Base-by-base conservation (phyloP, 1,140 invertebrate genomes). In the Bathynomus jamesi region DNA sequence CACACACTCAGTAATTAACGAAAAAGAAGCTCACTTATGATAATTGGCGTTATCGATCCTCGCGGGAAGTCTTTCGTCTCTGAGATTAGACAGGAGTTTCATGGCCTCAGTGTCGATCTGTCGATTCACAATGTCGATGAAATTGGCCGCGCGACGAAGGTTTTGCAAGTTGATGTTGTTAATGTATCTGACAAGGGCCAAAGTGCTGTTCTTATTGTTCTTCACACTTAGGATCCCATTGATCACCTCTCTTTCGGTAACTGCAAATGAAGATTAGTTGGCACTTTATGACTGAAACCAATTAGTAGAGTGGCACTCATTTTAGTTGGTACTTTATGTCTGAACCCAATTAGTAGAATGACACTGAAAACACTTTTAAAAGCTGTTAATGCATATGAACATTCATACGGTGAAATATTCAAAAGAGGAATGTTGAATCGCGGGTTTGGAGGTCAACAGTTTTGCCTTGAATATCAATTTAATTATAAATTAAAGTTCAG, bases 131-230 rank as follows among this genome's bases (percentile, higher is more conserved):
- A 99, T 95, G 82, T 99, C 96, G 65, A 99, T 88, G 80, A 97
- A 99, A 24, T 96, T 88, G 63, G 91, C 90, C 2, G 95, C 95
- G 81, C 96, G 95, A 78, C 93, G 91, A 25, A 97, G 82, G 81
- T 98, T 95, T 82, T 96, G 94, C 28, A 98, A 85, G 83, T 98
- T 98, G 29, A 99, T 98, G 80, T 98, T 98, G 82, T 96, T 95
- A 79, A 99, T 98, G 81, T 96, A 94, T 62, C 96, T 85, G 3
- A 98, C 88, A 80, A 97, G 98, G 0, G 94, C 94, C n/a, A 98
- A 83, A 78, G 94, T 96, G 82, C 98, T 95, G 79, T 97, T 96
- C 81, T 94, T 95, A 17, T 94, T 96, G 78, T 97, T 95, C 79
- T 93, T 92, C 0, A 97, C 95, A 78, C 92, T 94, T 11, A 99